A percentile compares a stretch with the other conserved stretches of the same genome.
Evolutionary conservation across 1,140 invertebrate genomes (phyloP).

Genomic region (Druon quercuslanigerum): DNA sequence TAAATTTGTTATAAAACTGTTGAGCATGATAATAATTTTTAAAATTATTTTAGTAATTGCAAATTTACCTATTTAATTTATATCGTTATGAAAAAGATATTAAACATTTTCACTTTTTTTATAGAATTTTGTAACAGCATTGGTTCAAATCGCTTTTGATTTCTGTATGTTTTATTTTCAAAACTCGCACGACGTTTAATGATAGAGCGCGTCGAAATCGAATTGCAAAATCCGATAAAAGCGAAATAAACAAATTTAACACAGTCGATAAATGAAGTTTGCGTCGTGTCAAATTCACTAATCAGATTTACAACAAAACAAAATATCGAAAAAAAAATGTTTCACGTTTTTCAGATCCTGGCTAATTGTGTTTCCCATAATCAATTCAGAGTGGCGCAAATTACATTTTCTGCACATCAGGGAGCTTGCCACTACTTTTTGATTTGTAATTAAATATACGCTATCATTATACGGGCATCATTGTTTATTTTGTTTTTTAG

Average conservation of each 20-base stretch:
- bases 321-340: neutral
- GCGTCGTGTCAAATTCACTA: neutral
- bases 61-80: too few relatives aligned
- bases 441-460: slow-evolving; percentile 10
- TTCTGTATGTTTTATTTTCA: neutral
- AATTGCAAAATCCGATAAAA: neutral
- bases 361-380: slow-evolving; percentile 3
- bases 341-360: neutral
- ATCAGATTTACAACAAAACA: slow-evolving; percentile 1
- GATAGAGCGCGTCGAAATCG: neutral
- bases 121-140: too few relatives aligned
- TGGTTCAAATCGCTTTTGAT: too few relatives aligned
- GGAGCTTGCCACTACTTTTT: neutral
- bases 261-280: neutral
- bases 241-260: neutral
- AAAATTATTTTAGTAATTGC: too few relatives aligned
- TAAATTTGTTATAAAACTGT: too few relatives aligned
- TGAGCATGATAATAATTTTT: too few relatives aligned
- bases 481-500: too few relatives aligned
- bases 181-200: neutral
- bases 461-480: neutral
- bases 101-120: too few relatives aligned
- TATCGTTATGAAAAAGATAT: too few relatives aligned
- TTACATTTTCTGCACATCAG: slow-evolving; percentile 6
- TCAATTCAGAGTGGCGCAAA: slow-evolving; percentile 11